These are phyloP conservation scores for Drosophila tropicalis DNA, from an alignment of 1,140 invertebrate species.

Conservation along the genomic window DNA sequence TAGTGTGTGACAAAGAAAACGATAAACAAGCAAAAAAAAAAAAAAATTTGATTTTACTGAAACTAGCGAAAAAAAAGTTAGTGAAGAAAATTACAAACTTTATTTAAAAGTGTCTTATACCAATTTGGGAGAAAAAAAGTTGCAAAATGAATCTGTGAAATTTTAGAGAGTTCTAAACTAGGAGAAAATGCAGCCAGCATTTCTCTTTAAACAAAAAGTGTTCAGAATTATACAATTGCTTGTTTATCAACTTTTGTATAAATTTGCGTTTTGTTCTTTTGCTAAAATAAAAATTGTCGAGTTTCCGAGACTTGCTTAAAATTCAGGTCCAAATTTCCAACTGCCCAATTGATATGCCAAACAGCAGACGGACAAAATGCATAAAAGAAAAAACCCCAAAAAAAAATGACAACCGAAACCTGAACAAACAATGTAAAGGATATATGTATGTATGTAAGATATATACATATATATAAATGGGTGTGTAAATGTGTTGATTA, in stretches of 20 bases:
- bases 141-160: too few relatives aligned
- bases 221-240: not conserved
- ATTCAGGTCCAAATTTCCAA: conserved; percentile 51
- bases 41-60: too few relatives aligned
- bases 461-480: conserved; percentile 20
- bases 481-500: conserved; percentile 24
- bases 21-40: too few relatives aligned
- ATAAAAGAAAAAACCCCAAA: conserved; percentile 28
- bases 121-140: too few relatives aligned
- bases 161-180: not conserved
- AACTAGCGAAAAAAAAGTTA: too few relatives aligned
- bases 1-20: too few relatives aligned
- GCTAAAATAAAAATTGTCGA: conserved; percentile 19
- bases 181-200: not conserved
- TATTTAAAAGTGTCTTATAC: too few relatives aligned
- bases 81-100: too few relatives aligned
- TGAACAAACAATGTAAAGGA: conserved; percentile 52
- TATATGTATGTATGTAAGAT: conserved; percentile 19
- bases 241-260: conserved; percentile 9
- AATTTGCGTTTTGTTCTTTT: not conserved
- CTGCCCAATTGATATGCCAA: conserved; percentile 57
- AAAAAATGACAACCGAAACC: conserved; percentile 23
- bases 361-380: conserved; percentile 47
- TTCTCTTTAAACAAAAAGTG: not conserved
- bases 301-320: conserved; percentile 36